Evolutionary conservation across 2,888 invertebrate genomes (phyloP).

Genomic region (Teleiodes luculella): DNA sequence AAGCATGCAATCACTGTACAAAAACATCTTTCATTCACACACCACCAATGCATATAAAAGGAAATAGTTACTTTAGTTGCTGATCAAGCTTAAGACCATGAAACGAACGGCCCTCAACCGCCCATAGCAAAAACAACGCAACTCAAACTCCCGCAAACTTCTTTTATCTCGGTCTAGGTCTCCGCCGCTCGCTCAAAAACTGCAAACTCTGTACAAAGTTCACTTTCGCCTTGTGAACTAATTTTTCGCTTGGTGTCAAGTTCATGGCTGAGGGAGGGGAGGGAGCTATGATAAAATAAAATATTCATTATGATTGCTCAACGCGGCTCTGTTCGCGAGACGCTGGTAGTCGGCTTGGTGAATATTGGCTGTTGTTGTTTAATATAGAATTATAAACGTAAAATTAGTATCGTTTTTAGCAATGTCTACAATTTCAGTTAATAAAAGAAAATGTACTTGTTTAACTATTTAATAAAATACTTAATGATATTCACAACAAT

Average conservation of each 20-base stretch:
- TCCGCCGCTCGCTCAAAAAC: slow-evolving; percentile 57
- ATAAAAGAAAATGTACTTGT: no score
- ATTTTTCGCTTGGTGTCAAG: slow-evolving; percentile 78
- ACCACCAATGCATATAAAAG: no score
- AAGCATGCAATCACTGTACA: no score
- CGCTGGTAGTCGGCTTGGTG: slow-evolving; percentile 35
- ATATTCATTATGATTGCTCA: slow-evolving; percentile 78
- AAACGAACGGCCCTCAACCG: background rate
- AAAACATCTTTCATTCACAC: no score
- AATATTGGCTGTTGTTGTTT: slow-evolving; percentile 38
- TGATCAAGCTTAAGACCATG: background rate
- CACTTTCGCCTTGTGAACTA: slow-evolving; percentile 78
- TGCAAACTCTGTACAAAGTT: slow-evolving; percentile 76
- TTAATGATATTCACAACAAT: no score
- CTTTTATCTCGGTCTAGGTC: slow-evolving; percentile 73
- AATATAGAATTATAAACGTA: no score
- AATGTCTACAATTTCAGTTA: no score
- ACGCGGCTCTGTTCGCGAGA: slow-evolving; percentile 65
- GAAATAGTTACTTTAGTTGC: no score
- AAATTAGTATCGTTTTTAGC: no score
- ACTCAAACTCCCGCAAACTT: slow-evolving; percentile 37
- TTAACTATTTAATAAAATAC: no score
- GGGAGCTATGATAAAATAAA: slow-evolving; percentile 74
- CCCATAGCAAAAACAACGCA: background rate
- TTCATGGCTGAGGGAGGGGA: slow-evolving; percentile 60